Base-by-base conservation (phyloP, 2,888 invertebrate genomes). In the Caenorhabditis becei region DNA sequence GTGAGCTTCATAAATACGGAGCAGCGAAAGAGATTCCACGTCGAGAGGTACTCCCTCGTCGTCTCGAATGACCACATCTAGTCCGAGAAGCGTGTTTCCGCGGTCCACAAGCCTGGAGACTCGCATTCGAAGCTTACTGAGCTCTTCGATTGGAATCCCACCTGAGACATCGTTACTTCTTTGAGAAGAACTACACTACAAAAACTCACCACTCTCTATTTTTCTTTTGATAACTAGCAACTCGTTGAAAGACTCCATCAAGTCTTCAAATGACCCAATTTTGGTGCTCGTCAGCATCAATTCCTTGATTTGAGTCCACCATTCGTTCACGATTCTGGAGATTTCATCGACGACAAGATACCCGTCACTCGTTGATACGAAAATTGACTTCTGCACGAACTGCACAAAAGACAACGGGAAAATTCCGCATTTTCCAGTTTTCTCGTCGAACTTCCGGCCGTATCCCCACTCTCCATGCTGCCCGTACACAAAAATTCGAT, bases 1-100 rank as follows among this genome's bases (percentile, higher is more conserved):
- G 69, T 87, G 88, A 18, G 75, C 80, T 54, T 84, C 82, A 58
- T 85, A 88, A 41, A 75, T 82, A 59, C 85, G 67, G 0, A 87
- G 71, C 16, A 88, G 62, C 0, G 86, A 83, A 2, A 88, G 54
- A 20, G 80, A 24, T 18, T 86, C 84, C 14, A 77, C 71, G 5
- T 80, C 80, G 8, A 70, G 49, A 10, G 84, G 84, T 14, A 71
- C 71, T 28, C 86, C 86, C 10, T 75, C 78, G 26, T 80, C 77
- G 16, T 83, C 77, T n/a, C 86, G 75, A 18, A 86, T 83, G 8
- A 80, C 58, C 10, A 86, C 82, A 41, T 83, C 81, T 20, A 84
- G 63, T 32, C 79, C 78, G 37, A 83, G 75, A 8, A 84, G 56
- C 26, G 71, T 83, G 37, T 85, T 83, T 5, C 84, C 87, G 32